Percentiles rank a stretch among this genome's conserved stretches.
phyloP scores from a whole-genome alignment of 1,140 invertebrate species.

The Drosophila parvula region DNA sequence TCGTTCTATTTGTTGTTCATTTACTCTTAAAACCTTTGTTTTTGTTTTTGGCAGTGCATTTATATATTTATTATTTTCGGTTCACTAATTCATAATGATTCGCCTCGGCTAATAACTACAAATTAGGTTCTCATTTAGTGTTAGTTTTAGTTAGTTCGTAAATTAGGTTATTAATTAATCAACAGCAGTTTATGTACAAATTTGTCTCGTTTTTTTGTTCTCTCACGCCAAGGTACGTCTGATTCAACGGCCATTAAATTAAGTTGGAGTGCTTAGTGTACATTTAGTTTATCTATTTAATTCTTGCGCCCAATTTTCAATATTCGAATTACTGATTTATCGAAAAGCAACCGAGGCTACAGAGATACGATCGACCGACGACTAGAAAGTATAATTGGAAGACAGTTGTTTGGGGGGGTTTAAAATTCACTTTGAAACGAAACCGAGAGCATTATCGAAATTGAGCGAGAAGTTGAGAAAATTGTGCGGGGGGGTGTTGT shows the following conservation, averaged over 20 bases:
- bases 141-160: conserved; percentile 53
- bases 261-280: conserved; percentile 52
- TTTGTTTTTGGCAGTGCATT: conserved; percentile 84
- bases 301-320: conserved; percentile 1
- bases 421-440: conserved; percentile 53
- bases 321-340: background rate
- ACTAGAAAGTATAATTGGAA: conserved; percentile 77
- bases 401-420: conserved; percentile 73
- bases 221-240: conserved; percentile 80
- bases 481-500: background rate
- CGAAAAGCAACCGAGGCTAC: conserved; percentile 60
- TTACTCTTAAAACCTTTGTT: conserved; percentile 80
- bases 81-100: conserved; percentile 68
- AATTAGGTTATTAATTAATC: conserved; percentile 77
- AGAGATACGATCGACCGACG: conserved; percentile 30
- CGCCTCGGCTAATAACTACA: conserved; percentile 67
- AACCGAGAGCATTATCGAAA: conserved; percentile 5
- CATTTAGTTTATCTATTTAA: conserved; percentile 15
- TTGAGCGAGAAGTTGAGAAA: conserved; percentile 1
- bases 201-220: conserved; percentile 53
- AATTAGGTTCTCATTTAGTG: conserved; percentile 57
- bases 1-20: conserved; percentile 64
- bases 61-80: conserved; percentile 77
- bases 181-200: conserved; percentile 78
- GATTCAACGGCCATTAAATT: conserved; percentile 63